Evolutionary conservation across 2,113 vertebrate genomes (phyloP).

Genomic region (Ploceus nigricollis): DNA sequence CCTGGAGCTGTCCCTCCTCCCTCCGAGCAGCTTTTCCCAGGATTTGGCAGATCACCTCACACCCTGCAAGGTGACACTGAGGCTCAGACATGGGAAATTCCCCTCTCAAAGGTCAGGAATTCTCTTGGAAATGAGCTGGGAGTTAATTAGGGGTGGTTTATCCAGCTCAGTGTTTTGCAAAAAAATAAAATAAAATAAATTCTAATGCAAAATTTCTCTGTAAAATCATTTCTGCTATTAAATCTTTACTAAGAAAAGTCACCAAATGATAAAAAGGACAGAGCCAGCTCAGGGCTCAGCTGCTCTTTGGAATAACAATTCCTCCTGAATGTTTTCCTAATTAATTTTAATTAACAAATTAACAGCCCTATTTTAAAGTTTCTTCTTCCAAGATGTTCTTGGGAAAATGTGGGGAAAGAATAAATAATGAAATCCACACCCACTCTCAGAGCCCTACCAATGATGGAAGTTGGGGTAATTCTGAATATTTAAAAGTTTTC

Average conservation of each 20-base stretch:
- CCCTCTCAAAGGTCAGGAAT: background rate
- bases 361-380: background rate
- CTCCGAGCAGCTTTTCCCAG: background rate
- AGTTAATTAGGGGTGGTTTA: background rate
- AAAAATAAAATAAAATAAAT: rapidly evolving
- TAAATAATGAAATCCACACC: background rate
- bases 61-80: rapidly evolving
- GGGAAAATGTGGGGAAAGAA: background rate
- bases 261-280: background rate
- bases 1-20: background rate
- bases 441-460: background rate
- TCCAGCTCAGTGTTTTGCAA: background rate
- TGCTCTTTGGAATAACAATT: background rate
- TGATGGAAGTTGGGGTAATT: background rate
- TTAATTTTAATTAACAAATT: background rate
- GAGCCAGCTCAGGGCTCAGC: background rate
- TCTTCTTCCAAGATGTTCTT: background rate
- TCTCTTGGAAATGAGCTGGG: background rate
- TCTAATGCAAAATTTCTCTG: background rate
- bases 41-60: background rate
- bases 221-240: background rate
- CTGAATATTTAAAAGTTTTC: background rate
- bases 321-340: background rate
- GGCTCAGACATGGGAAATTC: rapidly evolving
- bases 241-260: background rate